phyloP scores from a whole-genome alignment of 1,140 invertebrate species.

The Sycophaga agraensis region DNA sequence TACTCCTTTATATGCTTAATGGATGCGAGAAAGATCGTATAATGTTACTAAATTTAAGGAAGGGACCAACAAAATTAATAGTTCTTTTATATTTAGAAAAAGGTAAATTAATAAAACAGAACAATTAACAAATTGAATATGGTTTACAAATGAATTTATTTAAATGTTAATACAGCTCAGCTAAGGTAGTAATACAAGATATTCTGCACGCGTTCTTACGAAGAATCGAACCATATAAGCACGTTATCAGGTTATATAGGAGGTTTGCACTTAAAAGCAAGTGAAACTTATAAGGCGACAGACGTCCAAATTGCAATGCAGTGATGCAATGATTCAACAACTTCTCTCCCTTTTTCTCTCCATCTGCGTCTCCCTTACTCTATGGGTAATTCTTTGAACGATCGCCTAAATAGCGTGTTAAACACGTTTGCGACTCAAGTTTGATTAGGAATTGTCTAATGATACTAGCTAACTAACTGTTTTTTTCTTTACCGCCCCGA shows the following conservation, averaged over 20 bases:
- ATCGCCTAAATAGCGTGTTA: constrained; percentile 19
- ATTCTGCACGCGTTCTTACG: no score
- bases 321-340: background rate
- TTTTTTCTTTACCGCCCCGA: no score
- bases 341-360: constrained; percentile 2
- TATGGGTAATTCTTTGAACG: background rate
- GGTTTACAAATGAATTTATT: no score
- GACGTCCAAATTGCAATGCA: background rate
- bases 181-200: no score
- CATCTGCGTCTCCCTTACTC: background rate
- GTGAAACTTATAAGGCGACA: constrained; percentile 37
- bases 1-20: no score
- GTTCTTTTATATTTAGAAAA: no score
- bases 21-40: no score
- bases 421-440: constrained; percentile 18
- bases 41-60: no score
- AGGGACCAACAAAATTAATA: no score
- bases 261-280: constrained; percentile 30
- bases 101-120: no score
- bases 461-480: background rate
- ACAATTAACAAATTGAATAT: no score
- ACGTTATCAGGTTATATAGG: constrained; percentile 37
- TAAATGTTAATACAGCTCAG: no score
- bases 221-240: constrained; percentile 36
- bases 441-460: constrained; percentile 21